These are phyloP conservation scores for Barnardius zonarius DNA, from an alignment of 2,113 vertebrate species.

Conservation along the genomic window DNA sequence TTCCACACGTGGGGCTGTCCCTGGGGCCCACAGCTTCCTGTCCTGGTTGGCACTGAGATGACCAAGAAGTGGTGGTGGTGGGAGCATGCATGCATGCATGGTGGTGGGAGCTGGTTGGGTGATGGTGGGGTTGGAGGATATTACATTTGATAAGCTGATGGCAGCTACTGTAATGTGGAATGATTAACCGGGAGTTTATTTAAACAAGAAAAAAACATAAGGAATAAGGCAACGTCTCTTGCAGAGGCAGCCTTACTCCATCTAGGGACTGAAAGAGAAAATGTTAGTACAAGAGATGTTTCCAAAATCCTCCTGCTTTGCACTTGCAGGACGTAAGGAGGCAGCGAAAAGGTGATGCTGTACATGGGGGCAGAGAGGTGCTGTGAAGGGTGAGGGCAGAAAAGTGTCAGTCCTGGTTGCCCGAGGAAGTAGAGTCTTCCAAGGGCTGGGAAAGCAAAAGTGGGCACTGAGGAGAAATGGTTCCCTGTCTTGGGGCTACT, in stretches of 20 bases:
- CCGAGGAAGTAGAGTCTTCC: neutral
- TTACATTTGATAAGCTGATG: accelerated
- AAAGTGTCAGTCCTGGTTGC: neutral
- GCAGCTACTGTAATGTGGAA: neutral
- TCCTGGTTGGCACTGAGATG: neutral
- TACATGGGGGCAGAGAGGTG: neutral
- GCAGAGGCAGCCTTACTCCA: neutral
- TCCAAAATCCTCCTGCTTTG: neutral
- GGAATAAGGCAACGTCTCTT: too few relatives aligned
- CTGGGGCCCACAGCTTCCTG: neutral
- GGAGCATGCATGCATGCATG: neutral
- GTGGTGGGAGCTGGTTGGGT: neutral
- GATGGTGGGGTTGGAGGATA: neutral
- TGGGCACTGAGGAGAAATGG: too few relatives aligned
- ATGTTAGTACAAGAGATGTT: neutral
- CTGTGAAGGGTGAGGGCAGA: neutral
- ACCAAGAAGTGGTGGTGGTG: neutral
- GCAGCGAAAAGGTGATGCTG: neutral
- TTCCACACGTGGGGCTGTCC: accelerated
- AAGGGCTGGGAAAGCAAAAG: accelerated
- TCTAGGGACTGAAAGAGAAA: neutral
- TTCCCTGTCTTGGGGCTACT: neutral
- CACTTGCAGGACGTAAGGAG: neutral
- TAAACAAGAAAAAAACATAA: neutral
- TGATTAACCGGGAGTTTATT: neutral